phyloP scores from a whole-genome alignment of 2,113 vertebrate genomes.

The Canis aureus region DNA sequence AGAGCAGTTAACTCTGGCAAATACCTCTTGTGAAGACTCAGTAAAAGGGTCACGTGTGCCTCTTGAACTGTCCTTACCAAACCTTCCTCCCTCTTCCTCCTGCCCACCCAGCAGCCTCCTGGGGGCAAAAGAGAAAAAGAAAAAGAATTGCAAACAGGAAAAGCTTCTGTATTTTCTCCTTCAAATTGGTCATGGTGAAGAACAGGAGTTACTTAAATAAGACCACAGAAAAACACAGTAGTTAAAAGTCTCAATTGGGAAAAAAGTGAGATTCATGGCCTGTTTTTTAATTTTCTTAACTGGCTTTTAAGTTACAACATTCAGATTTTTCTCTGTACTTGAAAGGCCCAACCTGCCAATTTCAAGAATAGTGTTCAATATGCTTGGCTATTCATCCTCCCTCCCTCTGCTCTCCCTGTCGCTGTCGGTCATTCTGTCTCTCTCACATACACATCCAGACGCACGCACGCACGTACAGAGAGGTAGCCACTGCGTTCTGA shows the following conservation, averaged over 20 bases:
- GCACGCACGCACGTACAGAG: accelerated
- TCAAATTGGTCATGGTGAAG: neutral
- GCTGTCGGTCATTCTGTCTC: neutral
- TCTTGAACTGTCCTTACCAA: slow-evolving; percentile 49
- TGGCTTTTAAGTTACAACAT: slow-evolving; percentile 54
- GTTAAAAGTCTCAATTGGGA: neutral
- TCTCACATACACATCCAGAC: neutral
- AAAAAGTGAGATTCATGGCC: neutral
- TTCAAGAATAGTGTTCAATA: neutral
- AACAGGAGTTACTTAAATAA: slow-evolving; percentile 34
- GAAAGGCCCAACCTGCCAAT: neutral
- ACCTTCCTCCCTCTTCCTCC: neutral
- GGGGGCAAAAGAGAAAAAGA: neutral
- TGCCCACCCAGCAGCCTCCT: slow-evolving; percentile 9
- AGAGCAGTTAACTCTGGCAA: slow-evolving; percentile 36
- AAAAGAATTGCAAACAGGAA: neutral
- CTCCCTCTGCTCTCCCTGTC: neutral
- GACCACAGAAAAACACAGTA: neutral
- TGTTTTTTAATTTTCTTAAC: neutral
- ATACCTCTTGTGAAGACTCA: slow-evolving; percentile 70
- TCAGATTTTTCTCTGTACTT: slow-evolving; percentile 55
- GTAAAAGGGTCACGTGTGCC: slow-evolving; percentile 57
- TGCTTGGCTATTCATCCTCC: neutral
- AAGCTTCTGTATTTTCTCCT: slow-evolving; percentile 27
- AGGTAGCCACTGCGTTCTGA: neutral